These are phyloP conservation scores for Ommatoiulus sabulosus DNA, from an alignment of 2,888 invertebrate genomes.

Conservation along the genomic window DNA sequence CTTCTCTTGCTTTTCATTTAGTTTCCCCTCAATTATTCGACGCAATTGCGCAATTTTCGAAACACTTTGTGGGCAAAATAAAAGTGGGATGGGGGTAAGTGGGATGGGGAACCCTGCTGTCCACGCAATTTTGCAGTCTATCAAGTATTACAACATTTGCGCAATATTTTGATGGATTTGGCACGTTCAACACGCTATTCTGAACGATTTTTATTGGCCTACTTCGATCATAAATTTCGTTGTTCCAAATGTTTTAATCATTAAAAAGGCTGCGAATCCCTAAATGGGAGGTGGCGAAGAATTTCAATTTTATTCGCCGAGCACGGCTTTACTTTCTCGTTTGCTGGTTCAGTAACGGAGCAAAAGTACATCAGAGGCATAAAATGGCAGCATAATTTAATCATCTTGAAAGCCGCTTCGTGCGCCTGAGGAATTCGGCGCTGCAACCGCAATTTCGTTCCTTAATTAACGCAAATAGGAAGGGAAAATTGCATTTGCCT, in stretches of 20 bases:
- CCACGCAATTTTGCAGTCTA: neutral
- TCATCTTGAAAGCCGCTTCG: neutral
- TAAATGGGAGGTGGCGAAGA: neutral
- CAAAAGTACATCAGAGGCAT: neutral
- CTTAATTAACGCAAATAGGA: neutral
- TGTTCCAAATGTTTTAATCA: neutral
- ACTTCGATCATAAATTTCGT: neutral
- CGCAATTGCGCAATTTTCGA: no score
- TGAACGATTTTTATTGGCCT: neutral
- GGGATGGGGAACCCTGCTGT: neutral
- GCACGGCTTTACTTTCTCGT: neutral
- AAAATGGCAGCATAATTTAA: slow-evolving; percentile 5
- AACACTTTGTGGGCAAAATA: no score
- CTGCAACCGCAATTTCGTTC: slow-evolving; percentile 7
- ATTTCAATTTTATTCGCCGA: neutral
- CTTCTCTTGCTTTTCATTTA: no score
- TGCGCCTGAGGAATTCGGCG: neutral
- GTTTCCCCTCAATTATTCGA: no score
- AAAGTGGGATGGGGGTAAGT: no score
- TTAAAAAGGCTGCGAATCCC: neutral
- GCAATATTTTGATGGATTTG: slow-evolving; percentile 5
- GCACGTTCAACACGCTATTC: neutral
- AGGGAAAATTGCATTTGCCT: slow-evolving; percentile 17
- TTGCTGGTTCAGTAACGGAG: slow-evolving; percentile 3
- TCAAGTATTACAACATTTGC: slow-evolving; percentile 27